These are phyloP conservation scores for Corapipo altera DNA, from an alignment of 2,113 vertebrate species.

Conservation along the genomic window DNA sequence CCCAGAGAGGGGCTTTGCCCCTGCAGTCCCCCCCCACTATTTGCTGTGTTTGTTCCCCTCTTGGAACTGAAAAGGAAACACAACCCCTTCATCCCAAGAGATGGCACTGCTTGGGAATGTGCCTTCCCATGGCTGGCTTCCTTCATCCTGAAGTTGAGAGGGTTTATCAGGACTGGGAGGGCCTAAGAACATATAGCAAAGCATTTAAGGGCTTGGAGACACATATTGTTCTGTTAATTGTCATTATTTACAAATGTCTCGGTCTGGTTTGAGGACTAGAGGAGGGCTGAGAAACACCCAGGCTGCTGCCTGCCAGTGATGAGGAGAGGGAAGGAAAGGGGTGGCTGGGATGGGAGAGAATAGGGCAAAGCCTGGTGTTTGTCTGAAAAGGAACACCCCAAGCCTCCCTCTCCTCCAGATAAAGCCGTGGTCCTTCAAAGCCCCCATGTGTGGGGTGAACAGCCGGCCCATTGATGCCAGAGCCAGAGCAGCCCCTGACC, in stretches of 20 bases:
- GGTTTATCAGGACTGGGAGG: background rate
- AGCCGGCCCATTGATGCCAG: background rate
- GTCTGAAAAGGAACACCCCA: background rate
- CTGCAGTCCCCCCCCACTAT: background rate
- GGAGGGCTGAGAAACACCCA: background rate
- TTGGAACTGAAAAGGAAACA: background rate
- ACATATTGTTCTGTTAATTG: background rate
- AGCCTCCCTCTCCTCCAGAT: background rate
- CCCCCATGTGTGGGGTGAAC: background rate
- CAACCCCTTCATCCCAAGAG: background rate
- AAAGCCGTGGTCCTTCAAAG: background rate
- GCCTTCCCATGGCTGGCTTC: background rate
- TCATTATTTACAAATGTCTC: background rate
- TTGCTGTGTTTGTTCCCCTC: background rate
- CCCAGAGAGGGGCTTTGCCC: background rate
- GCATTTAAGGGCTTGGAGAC: background rate
- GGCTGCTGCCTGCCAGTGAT: background rate
- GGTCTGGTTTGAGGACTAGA: background rate
- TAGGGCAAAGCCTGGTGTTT: fast-evolving
- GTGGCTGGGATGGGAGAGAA: background rate
- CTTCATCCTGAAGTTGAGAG: background rate
- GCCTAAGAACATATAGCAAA: background rate
- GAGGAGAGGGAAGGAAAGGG: background rate
- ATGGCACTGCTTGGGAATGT: background rate
- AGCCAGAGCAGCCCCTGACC: constrained; percentile 1